Evolutionary conservation across 2,888 invertebrate genomes (phyloP).

Genomic region (Ennomos erosarius): DNA sequence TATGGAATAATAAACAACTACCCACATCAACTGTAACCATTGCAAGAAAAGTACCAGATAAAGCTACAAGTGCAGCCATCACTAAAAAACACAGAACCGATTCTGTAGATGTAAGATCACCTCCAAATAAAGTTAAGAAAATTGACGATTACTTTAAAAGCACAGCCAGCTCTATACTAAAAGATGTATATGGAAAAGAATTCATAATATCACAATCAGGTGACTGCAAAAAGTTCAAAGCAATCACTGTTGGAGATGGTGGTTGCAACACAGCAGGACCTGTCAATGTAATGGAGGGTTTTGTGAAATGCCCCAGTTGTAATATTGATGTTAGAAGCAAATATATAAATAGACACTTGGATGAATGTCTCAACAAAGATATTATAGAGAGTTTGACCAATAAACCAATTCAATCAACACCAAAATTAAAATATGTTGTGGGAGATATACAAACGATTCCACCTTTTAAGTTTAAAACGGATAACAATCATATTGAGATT

Average conservation of each 20-base stretch:
- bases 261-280: constrained; percentile 45
- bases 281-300: constrained; percentile 38
- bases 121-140: constrained; percentile 69
- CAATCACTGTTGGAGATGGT: constrained; percentile 41
- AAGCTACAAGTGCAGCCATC: constrained; percentile 27
- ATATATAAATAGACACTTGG: constrained; percentile 74
- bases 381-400: constrained; percentile 59
- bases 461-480: constrained; percentile 11
- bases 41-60: constrained; percentile 8
- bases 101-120: constrained; percentile 43
- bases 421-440: constrained; percentile 4
- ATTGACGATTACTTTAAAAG: constrained; percentile 73
- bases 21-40: constrained; percentile 18
- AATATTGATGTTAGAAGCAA: constrained; percentile 55
- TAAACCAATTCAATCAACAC: constrained; percentile 24
- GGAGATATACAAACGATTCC: constrained; percentile 9
- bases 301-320: constrained; percentile 82
- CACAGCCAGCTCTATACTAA: constrained; percentile 60
- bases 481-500: background rate
- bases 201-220: constrained; percentile 57
- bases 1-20: constrained; percentile 57
- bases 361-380: constrained; percentile 76
- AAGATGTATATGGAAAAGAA: constrained; percentile 74
- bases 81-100: constrained; percentile 56
- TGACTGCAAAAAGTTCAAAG: constrained; percentile 54